These are phyloP conservation scores for Acanthornis magna DNA, from an alignment of 2,797 vertebrate genomes.

Conservation along the genomic window DNA sequence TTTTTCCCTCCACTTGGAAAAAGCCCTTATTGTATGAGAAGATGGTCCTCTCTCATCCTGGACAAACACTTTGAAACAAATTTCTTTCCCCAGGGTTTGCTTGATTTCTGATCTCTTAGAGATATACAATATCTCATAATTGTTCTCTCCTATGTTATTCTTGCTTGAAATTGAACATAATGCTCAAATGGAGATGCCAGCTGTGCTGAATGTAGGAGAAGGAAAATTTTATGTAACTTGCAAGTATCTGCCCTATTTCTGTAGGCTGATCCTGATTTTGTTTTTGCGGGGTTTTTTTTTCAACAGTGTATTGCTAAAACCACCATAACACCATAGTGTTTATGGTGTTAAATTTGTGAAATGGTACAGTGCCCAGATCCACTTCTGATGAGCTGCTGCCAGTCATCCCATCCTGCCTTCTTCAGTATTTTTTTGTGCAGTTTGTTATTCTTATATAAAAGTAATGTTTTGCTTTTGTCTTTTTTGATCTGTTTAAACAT, in stretches of 20 bases:
- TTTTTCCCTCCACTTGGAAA: background rate
- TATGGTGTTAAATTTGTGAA: background rate
- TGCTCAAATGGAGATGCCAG: background rate
- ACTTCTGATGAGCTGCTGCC: background rate
- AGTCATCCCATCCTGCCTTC: background rate
- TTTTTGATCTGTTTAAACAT: background rate
- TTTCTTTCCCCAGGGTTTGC: background rate
- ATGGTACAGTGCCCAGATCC: background rate
- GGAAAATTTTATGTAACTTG: background rate
- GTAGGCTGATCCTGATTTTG: background rate
- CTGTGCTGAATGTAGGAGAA: background rate
- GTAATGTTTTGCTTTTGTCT: background rate
- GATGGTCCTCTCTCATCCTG: background rate
- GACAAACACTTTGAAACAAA: background rate
- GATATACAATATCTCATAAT: background rate
- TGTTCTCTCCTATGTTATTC: background rate
- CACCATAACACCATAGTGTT: background rate
- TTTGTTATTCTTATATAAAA: background rate
- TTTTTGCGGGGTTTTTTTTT: background rate
- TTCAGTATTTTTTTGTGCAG: background rate
- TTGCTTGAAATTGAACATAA: background rate
- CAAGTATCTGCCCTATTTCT: background rate
- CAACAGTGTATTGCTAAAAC: background rate
- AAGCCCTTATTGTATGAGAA: background rate
- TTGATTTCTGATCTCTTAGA: background rate